Percentiles rank a stretch among this genome's conserved stretches.
phyloP scores from a whole-genome alignment of 2,888 invertebrate species.

The Heliconius ismenius region DNA sequence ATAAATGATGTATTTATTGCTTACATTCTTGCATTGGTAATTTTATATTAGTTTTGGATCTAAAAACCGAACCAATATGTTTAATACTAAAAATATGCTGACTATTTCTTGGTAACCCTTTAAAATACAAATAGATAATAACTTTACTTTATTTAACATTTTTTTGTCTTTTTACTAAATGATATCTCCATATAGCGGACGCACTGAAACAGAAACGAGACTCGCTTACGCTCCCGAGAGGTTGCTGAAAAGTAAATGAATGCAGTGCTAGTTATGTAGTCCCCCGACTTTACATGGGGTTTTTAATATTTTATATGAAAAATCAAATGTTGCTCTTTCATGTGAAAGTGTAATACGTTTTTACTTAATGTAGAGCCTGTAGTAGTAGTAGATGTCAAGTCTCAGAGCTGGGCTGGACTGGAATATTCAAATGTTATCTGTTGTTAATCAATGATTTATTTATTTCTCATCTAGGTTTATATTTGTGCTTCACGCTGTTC shows the following conservation, averaged over 20 bases:
- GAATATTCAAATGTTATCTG: background rate
- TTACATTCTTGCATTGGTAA: background rate
- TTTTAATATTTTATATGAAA: constrained; percentile 9
- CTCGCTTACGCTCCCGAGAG: background rate
- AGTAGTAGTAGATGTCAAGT: too few species aligned
- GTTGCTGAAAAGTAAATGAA: constrained; percentile 8
- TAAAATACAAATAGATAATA: constrained; percentile 1
- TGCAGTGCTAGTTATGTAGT: constrained; percentile 5
- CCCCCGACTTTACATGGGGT: background rate
- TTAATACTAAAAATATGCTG: background rate
- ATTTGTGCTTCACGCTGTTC: too few species aligned
- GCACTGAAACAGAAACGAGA: constrained; percentile 11
- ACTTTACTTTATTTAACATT: constrained; percentile 8
- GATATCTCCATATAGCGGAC: constrained; percentile 3
- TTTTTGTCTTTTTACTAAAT: background rate
- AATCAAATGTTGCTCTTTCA: background rate
- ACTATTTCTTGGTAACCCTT: background rate
- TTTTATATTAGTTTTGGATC: background rate
- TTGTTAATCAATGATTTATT: background rate
- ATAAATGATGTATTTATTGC: too few species aligned
- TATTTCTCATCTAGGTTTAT: too few species aligned
- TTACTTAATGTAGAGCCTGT: background rate
- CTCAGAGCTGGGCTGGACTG: background rate
- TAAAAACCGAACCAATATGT: background rate
- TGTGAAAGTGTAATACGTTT: background rate